Evolutionary conservation across 2,888 invertebrate species (phyloP).

Genomic region (Drosophila tanythrix): DNA sequence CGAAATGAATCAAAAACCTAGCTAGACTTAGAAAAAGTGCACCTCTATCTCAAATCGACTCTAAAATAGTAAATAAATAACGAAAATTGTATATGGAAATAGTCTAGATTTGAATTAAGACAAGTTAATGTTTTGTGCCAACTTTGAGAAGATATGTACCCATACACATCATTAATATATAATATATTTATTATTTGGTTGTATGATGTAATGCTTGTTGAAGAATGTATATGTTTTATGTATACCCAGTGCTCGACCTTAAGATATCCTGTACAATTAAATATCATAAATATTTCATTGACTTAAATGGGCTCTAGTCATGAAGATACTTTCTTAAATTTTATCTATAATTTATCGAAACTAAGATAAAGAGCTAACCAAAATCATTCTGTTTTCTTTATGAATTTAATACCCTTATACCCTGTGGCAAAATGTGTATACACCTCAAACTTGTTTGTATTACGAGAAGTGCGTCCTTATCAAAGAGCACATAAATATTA

Average conservation of each 20-base stretch:
- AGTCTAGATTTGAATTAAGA: background rate
- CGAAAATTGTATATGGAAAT: background rate
- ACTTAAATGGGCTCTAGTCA: background rate
- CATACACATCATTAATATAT: background rate
- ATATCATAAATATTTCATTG: background rate
- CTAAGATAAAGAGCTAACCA: background rate
- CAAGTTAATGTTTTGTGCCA: background rate
- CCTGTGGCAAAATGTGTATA: constrained; percentile 6
- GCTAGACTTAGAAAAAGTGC: background rate
- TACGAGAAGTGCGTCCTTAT: constrained; percentile 63
- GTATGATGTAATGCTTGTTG: background rate
- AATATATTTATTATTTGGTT: background rate
- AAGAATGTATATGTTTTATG: background rate
- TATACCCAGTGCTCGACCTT: background rate
- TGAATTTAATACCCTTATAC: constrained; percentile 4
- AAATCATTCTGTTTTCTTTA: background rate
- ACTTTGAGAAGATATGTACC: background rate
- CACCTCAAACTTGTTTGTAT: constrained; percentile 39
- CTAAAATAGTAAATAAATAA: background rate
- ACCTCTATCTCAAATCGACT: background rate
- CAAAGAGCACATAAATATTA: constrained; percentile 72
- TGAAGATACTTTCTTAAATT: background rate
- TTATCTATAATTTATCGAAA: background rate
- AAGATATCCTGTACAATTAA: background rate
- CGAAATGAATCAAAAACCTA: background rate